A percentile compares a stretch with the other conserved stretches of the same genome.
Evolutionary conservation across 2,113 vertebrate genomes (phyloP).

Genomic region (Muntiacus muntjak): DNA sequence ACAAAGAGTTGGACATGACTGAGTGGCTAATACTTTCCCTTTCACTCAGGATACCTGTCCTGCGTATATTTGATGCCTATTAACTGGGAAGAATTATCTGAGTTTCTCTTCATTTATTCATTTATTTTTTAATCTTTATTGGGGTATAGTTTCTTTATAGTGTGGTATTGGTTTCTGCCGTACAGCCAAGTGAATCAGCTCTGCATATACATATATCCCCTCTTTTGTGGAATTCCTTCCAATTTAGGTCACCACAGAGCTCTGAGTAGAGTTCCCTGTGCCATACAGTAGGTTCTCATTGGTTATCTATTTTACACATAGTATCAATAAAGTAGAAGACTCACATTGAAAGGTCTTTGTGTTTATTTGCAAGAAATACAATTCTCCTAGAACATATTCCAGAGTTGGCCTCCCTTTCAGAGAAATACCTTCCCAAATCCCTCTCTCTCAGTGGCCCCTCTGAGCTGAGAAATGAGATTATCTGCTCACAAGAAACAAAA

Average conservation of each 20-base stretch:
- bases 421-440: background rate
- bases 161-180: background rate
- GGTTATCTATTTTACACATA: background rate
- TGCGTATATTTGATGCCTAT: background rate
- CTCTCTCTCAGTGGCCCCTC: background rate
- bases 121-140: background rate
- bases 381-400: background rate
- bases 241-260: background rate
- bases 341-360: background rate
- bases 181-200: background rate
- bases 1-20: background rate
- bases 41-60: background rate
- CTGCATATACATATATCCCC: background rate
- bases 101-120: background rate
- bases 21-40: background rate
- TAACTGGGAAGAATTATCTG: background rate
- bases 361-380: conserved; percentile 24
- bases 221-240: background rate
- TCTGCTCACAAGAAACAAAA: background rate
- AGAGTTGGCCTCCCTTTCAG: background rate
- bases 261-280: background rate
- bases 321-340: background rate
- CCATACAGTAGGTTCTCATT: background rate
- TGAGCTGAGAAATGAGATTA: background rate
- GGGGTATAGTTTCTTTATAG: background rate